These are phyloP conservation scores for Trachelus iudaicus DNA, from an alignment of 2,888 invertebrate genomes.

Conservation along the genomic window DNA sequence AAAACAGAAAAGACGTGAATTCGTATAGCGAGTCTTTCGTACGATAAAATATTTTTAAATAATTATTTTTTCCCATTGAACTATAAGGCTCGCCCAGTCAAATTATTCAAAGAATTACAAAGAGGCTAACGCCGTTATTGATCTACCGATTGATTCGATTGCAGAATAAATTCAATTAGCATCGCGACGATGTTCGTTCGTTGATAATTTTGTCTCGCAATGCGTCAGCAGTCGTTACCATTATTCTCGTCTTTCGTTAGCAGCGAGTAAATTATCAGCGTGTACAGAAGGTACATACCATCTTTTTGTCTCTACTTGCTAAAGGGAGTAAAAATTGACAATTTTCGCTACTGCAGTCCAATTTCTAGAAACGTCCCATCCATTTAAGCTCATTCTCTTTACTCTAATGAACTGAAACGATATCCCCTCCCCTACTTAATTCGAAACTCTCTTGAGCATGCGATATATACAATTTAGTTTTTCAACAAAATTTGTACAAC, in stretches of 20 bases:
- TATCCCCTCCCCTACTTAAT: background rate
- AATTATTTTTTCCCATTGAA: background rate
- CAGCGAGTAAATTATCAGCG: background rate
- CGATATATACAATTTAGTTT: background rate
- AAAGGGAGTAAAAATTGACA: background rate
- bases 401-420: background rate
- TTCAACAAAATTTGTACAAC: background rate
- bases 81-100: background rate
- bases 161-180: background rate
- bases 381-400: background rate
- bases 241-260: background rate
- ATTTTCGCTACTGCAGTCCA: background rate
- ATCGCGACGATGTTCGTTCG: background rate
- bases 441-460: background rate
- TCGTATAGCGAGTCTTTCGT: background rate
- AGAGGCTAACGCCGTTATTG: background rate
- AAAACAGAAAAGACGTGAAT: background rate
- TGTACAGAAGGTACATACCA: too few relatives aligned
- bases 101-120: background rate
- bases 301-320: too few relatives aligned
- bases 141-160: background rate
- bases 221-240: background rate
- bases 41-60: background rate
- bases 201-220: background rate
- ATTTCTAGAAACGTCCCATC: background rate